Evolutionary conservation across 2,113 vertebrate genomes (phyloP), one percentile per base, ranked within the genome.

Genomic region (Passer domesticus): DNA sequence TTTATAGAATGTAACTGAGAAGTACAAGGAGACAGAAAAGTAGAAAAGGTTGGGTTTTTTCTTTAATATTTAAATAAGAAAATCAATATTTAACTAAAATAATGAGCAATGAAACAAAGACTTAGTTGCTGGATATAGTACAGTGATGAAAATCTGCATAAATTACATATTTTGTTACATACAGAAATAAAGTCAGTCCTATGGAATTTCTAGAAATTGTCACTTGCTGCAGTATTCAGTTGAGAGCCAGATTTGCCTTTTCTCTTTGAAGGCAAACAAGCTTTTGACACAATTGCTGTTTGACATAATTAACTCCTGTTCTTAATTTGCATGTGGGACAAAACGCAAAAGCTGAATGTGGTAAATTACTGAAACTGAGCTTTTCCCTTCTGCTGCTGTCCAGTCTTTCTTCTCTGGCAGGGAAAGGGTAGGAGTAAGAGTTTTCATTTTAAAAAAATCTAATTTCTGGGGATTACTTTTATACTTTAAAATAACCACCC

Each of bases 111-210:
- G 6, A 46, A 86, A 49, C 25, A 37, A 60, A 68, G 3, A 27
- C 46, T 53, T 63, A 67, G 24, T 74, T 76, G 3, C 30, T 76
- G 23, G 31, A 13, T 66, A 11, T 46, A 22, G 73, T 44, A 13
- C 13, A 41, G 5, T 70, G 10, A 21, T 67, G 20, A 47, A 41
- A 62, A 70, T 43, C 4, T 31, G n/a, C 16, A 28, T 73, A 5
- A 43, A 39, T 63, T 11, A 7, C 0, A 0, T 41, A 9, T 37
- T 83, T 60, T 80, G 11, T 66, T 27, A 7, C 0, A 0, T 27
- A 8, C 20, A 55, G 27, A 69, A 69, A 75, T 31, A 21, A 21
- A 30, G 15, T 52, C 44, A 53, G 52, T 64, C 31, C 22, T 46
- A 0, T 64, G 52, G 33, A 49, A 63, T 63, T 75, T 33, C 20